Base-by-base conservation (phyloP, 2,888 invertebrate genomes). In the Callyntrura guangdongensis region DNA sequence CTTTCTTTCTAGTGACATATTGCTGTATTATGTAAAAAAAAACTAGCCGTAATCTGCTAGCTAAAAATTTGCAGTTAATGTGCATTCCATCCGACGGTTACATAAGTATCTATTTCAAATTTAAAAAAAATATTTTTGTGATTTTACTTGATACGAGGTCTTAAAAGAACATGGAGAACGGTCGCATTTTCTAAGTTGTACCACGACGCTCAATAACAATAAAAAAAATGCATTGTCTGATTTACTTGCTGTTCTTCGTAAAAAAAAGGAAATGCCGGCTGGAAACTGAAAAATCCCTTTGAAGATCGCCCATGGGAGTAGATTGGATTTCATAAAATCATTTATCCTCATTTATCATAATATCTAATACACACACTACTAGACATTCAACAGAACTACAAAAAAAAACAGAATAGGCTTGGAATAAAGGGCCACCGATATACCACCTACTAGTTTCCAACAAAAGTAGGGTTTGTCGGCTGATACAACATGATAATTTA, bases 371-470 rank as follows among this genome's bases (percentile, higher is more conserved):
- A 36, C 36, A 6, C 36, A 36, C 36, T 6, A 36, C 3, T 36
- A 36, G 36, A 6, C 36, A 36, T 36, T 36, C 36, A 36, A 6
- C 36, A 2, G 36, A 36, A 36, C 3, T 2, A 36, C 3, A 36
- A 36, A 14, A 11, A 64, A 45, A 82, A 77, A 49, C 47, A 25
- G 20, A 22, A 72, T 27, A 36, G 36, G 36, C 11, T 72, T 45
- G 6, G 6, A 36, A 36, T 72, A 12, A 36, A 5, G 27, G 59
- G 61, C 82, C 82, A 83, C 83, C 83, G 47, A 83, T 83, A 47
- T 47, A 84, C 84, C 84, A 69, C 84, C 84, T 67, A 84, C 84
- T 69, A 84, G 84, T 53, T 49, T 14, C 64, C 25, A 69, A 6
- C 36, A 36, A 36, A 36, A 81, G 49, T 77, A n/a, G 45, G 47